Base-by-base conservation (phyloP, 2,888 invertebrate genomes). In the Listrodromus nycthemerus region DNA sequence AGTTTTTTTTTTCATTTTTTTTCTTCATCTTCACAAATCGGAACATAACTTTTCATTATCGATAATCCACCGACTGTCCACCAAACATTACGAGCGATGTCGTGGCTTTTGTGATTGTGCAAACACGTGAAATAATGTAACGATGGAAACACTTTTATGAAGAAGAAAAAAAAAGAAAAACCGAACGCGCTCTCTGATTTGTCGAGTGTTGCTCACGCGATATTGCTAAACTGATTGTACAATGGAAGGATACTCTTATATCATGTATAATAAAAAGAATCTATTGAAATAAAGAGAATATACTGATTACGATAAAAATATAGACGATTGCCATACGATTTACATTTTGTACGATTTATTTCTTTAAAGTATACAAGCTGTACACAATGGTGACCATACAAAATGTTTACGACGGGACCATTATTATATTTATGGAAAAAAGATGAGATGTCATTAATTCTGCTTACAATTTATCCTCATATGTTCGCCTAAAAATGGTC, bases 281-380 rank as follows among this genome's bases (percentile, higher is more conserved):
- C 77, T 86, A 83, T 86, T 75, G 79, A 85, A 87, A 85, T 85
- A 87, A 87, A 86, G 80, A 86, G 75, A 83, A 83, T 86, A 86
- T 86, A 84, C 75, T 67, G 77, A 84, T 84, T 80, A 75, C 75
- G 84, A 52, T 77, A 48, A 80, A 82, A 73, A 10, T 2, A 63
- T 10, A 37, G 3, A 10, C 24, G n/a, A 81, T 45, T 45, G n/a
- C 30, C 19, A 73, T 52, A 19, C 50, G 19, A 65, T 58, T 45
- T 45, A 45, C 33, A 67, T 82, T 65, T 63, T 33, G 45, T 13
- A 61, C 30, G 13, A 33, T 76, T 61, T 66, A 48, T 76, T 71
- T 19, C 13, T 37, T 76, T 66, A 33, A 19, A 45, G 10, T 24
- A 10, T 55, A 55, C 24, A 13, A 76, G 37, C 24, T 74, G 50